phyloP scores from a whole-genome alignment of 2,888 invertebrate genomes.

The Netelia melanura region DNA sequence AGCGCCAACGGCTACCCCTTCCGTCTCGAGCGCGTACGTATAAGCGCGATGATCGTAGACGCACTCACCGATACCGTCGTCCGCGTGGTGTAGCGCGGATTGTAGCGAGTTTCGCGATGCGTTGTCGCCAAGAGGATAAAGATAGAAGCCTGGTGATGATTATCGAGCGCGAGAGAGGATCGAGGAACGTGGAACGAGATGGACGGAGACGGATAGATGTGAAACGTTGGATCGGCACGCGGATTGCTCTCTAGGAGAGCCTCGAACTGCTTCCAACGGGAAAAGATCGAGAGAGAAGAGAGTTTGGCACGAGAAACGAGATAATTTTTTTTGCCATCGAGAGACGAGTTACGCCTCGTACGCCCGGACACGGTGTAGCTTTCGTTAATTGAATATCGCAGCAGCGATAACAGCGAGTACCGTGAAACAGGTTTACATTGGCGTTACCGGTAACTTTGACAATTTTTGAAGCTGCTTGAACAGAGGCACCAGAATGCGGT shows the following conservation, averaged over 20 bases:
- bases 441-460: too few species aligned
- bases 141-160: constrained; percentile 53
- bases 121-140: constrained; percentile 45
- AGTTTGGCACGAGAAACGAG: constrained; percentile 55
- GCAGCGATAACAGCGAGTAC: not conserved
- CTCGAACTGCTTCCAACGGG: not conserved
- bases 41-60: too few species aligned
- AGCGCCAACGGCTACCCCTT: too few species aligned
- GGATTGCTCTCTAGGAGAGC: constrained; percentile 48
- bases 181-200: not conserved
- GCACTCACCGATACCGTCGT: not conserved
- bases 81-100: not conserved
- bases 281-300: constrained; percentile 14
- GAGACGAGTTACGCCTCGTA: constrained; percentile 23
- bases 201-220: constrained; percentile 16
- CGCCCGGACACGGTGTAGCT: constrained; percentile 34
- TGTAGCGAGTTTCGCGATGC: not conserved
- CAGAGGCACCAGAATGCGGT: too few species aligned
- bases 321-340: constrained; percentile 19
- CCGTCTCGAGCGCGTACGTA: too few species aligned
- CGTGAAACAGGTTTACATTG: too few species aligned
- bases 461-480: too few species aligned
- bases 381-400: not conserved
- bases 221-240: constrained; percentile 55
- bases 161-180: constrained; percentile 44